A percentile compares a stretch with the other conserved stretches of the same genome.
Evolutionary conservation across 2,113 vertebrate genomes (phyloP).

Genomic region (Myxocyprinus asiaticus): DNA sequence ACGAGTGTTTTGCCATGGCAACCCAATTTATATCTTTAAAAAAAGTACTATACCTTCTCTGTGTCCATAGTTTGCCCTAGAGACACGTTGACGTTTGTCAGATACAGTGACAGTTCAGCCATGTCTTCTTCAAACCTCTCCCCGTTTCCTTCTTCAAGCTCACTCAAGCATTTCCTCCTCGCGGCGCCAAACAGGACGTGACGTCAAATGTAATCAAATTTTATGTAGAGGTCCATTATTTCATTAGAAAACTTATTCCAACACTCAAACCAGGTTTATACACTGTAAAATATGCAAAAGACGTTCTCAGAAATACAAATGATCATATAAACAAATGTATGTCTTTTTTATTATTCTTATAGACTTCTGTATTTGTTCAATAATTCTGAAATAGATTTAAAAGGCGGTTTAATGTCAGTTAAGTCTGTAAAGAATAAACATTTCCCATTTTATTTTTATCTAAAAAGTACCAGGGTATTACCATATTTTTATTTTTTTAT

Average conservation of each 20-base stretch:
- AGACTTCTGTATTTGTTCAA: too few species aligned
- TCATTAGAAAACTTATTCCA: not conserved
- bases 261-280: not conserved
- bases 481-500: too few species aligned
- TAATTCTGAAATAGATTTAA: too few species aligned
- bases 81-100: conserved; percentile 68
- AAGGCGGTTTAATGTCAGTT: too few species aligned
- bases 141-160: conserved; percentile 12
- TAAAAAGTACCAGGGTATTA: too few species aligned
- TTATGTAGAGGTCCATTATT: not conserved
- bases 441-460: too few species aligned
- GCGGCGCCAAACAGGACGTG: conserved; percentile 12
- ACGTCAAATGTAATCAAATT: conserved; percentile 4
- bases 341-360: not conserved
- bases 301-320: not conserved
- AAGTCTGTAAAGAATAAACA: too few species aligned
- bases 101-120: conserved; percentile 66
- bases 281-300: not conserved
- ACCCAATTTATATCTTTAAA: not conserved
- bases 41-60: conserved; percentile 63
- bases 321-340: not conserved
- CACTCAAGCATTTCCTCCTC: not conserved
- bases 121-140: conserved; percentile 48
- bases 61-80: conserved; percentile 71
- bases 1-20: not conserved